Conservation (phyloP, 2,888 invertebrate genomes). For the Drosophila anomalata region DNA sequence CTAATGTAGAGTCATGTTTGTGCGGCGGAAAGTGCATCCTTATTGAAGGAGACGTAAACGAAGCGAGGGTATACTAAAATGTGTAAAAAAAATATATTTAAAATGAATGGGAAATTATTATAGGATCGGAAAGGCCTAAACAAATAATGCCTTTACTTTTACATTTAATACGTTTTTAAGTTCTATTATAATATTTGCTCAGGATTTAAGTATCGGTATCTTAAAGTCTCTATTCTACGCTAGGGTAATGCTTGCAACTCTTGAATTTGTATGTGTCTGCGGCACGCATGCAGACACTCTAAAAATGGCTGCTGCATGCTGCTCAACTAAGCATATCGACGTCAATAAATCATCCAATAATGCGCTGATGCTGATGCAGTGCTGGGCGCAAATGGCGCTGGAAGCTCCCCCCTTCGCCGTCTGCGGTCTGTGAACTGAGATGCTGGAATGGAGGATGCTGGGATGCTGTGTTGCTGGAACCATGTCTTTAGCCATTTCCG, state of each 20-base stretch:
- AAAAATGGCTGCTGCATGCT: slow-evolving; percentile 67
- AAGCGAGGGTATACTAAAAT: background rate
- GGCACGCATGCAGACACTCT: slow-evolving; percentile 50
- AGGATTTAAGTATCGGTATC: slow-evolving; percentile 10
- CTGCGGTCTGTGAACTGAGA: slow-evolving; percentile 18
- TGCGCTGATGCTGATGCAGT: slow-evolving; percentile 68
- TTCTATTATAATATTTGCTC: background rate
- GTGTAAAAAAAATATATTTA: background rate
- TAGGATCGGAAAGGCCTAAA: no score
- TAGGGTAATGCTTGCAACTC: background rate
- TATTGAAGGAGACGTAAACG: background rate
- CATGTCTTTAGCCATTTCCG: slow-evolving; percentile 69
- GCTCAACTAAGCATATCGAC: slow-evolving; percentile 83
- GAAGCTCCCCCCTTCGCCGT: slow-evolving; percentile 15
- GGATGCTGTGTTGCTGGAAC: slow-evolving; percentile 25
- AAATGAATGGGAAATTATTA: background rate
- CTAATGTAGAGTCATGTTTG: slow-evolving; percentile 52
- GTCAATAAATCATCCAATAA: slow-evolving; percentile 83
- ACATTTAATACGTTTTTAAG: background rate
- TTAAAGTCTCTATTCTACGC: background rate
- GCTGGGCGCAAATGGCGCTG: slow-evolving; percentile 54
- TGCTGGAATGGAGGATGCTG: slow-evolving; percentile 11
- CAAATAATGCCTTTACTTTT: no score
- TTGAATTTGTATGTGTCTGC: slow-evolving; percentile 7
- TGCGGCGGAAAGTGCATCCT: slow-evolving; percentile 1